These are phyloP conservation scores for Caenorhabditis elegans DNA, from an alignment of 1,140 invertebrate genomes.

Conservation along the genomic window WBcel235 BX284605.5:9087501-9088000, in stretches of 20 bases:
- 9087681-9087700: not conserved
- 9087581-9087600: constrained; percentile 12
- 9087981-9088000: no score
- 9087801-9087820: not conserved
- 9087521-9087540: constrained; percentile 36
- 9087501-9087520: constrained; percentile 16
- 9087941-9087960: not conserved
- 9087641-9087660: constrained; percentile 25
- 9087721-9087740: not conserved
- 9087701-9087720: not conserved
- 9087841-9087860: not conserved
- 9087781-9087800: not conserved
- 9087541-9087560: constrained; percentile 32
- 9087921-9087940: not conserved
- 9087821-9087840: not conserved
- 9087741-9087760: not conserved
- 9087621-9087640: not conserved
- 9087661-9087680: no score
- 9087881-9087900: not conserved
- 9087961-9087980: not conserved
- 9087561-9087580: constrained; percentile 4
- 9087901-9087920: not conserved
- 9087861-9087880: not conserved
- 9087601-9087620: not conserved
- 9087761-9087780: constrained; percentile 1